These are phyloP conservation scores for Fabriciana adippe DNA, from an alignment of 2,888 invertebrate species.

Conservation along the genomic window DNA sequence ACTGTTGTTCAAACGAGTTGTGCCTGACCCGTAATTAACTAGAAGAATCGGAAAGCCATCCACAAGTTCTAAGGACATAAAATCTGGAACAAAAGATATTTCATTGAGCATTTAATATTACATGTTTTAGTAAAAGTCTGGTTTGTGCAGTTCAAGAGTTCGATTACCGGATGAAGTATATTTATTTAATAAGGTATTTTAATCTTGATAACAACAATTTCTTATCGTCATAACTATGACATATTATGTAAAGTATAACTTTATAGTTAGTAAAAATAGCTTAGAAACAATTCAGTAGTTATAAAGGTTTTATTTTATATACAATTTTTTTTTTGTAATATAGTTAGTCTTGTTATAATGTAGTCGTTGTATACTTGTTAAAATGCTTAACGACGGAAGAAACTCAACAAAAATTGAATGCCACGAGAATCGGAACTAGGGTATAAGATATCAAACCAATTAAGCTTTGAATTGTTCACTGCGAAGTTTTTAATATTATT, in stretches of 20 bases:
- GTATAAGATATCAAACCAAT: constrained; percentile 17
- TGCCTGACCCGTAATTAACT: constrained; percentile 94
- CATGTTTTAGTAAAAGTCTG: neutral
- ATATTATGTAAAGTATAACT: too few relatives aligned
- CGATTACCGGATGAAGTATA: too few relatives aligned
- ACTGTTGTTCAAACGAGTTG: constrained; percentile 85
- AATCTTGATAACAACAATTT: too few relatives aligned
- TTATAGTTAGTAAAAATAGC: too few relatives aligned
- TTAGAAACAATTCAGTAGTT: too few relatives aligned
- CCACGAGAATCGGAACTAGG: constrained; percentile 14
- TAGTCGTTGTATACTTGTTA: neutral
- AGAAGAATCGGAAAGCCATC: constrained; percentile 92
- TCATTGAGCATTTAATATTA: neutral
- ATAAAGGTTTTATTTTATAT: too few relatives aligned
- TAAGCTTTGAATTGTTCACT: constrained; percentile 20
- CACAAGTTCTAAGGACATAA: constrained; percentile 92
- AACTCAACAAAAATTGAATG: constrained; percentile 11
- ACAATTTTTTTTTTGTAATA: too few relatives aligned
- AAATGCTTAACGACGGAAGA: constrained; percentile 1
- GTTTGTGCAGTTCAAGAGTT: neutral
- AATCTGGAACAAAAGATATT: constrained; percentile 82
- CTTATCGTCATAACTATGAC: too few relatives aligned
- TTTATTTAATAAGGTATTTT: too few relatives aligned
- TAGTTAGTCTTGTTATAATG: neutral
- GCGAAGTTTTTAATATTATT: neutral